These are phyloP conservation scores for Otolemur crassicaudatus DNA, from an alignment of 2,797 vertebrate species.

Conservation along the genomic window DNA sequence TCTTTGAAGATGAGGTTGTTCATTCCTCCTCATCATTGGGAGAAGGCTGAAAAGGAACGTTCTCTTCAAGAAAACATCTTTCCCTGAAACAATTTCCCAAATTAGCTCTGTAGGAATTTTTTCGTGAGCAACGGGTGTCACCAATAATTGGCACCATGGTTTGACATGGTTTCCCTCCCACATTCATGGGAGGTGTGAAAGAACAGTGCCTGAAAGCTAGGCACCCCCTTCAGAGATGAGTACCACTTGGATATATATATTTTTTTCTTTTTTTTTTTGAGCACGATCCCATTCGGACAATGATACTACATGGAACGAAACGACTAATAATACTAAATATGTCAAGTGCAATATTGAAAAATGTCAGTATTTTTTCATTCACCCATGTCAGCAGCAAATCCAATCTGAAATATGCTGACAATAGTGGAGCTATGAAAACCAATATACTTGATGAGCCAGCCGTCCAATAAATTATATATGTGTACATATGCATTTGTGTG, in stretches of 20 bases:
- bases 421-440: conserved; percentile 76
- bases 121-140: conserved; percentile 20
- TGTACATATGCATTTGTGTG: conserved; percentile 66
- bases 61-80: not conserved
- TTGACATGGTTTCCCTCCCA: not conserved
- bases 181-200: rapidly evolving
- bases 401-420: conserved; percentile 82
- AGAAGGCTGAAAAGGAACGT: not conserved
- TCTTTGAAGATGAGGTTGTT: not conserved
- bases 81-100: not conserved
- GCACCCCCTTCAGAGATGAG: not conserved
- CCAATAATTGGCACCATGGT: not conserved
- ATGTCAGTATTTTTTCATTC: conserved; percentile 80
- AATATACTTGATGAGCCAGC: conserved; percentile 79
- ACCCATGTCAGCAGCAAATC: conserved; percentile 82
- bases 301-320: conserved; percentile 71
- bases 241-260: not conserved
- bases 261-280: conserved; percentile 1
- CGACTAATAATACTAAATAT: conserved; percentile 79
- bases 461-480: conserved; percentile 80
- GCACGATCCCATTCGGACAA: conserved; percentile 32
- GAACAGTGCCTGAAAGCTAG: not conserved
- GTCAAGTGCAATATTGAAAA: conserved; percentile 77
- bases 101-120: not conserved
- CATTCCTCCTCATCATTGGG: not conserved